Conservation (phyloP, 2,888 invertebrate species). For the Microctonus brassicae region DNA sequence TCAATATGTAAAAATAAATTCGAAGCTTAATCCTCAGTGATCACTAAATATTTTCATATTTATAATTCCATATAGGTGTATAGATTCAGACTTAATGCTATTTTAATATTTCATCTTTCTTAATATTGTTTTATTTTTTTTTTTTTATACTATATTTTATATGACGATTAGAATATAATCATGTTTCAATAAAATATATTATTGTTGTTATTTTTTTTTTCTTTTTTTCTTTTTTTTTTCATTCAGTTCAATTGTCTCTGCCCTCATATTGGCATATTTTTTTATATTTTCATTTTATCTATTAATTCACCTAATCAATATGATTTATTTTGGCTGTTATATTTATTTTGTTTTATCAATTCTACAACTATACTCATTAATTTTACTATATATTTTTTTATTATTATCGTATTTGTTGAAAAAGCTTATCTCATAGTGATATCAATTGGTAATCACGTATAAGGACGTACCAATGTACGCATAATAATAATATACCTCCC, state of each 20-base stretch:
- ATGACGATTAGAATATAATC: too few relatives aligned
- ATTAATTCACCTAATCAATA: not conserved
- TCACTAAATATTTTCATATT: slow-evolving; percentile 49
- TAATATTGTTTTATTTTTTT: slow-evolving; percentile 11
- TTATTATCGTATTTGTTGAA: slow-evolving; percentile 56
- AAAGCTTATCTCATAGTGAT: slow-evolving; percentile 68
- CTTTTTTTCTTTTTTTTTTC: too few relatives aligned
- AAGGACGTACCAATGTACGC: slow-evolving; percentile 53
- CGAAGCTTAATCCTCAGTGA: slow-evolving; percentile 64
- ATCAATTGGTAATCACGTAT: slow-evolving; percentile 64
- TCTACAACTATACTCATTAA: slow-evolving; percentile 13
- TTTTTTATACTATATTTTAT: slow-evolving; percentile 33
- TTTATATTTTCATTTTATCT: not conserved
- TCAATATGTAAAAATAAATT: slow-evolving; percentile 69
- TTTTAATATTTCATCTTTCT: slow-evolving; percentile 40
- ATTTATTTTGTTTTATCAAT: not conserved
- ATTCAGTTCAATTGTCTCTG: not conserved
- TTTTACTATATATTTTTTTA: slow-evolving; percentile 43
- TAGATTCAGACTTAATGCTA: slow-evolving; percentile 59
- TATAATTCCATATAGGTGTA: slow-evolving; percentile 53
- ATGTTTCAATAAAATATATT: too few relatives aligned
- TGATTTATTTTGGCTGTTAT: not conserved
- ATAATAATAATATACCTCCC: slow-evolving; percentile 3
- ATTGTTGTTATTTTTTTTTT: slow-evolving; percentile 14
- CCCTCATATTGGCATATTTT: not conserved